These are phyloP conservation scores for Porites lutea DNA, from an alignment of 64 coral and sea anemone species.

Conservation along the genomic window DNA sequence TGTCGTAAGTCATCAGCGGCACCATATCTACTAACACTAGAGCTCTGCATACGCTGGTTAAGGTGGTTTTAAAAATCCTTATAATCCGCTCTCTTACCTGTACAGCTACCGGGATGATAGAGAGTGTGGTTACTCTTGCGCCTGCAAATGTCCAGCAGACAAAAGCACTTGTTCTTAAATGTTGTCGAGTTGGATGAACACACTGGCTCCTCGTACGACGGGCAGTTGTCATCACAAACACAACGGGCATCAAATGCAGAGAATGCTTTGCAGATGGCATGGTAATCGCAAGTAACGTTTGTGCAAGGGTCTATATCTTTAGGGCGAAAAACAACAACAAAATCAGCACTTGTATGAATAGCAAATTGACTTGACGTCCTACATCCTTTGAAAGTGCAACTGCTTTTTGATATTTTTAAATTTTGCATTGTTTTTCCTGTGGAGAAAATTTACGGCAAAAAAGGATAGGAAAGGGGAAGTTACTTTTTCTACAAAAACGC, in stretches of 20 bases:
- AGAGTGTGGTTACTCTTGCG: slow-evolving; percentile 58
- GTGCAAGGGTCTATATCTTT: slow-evolving; percentile 80
- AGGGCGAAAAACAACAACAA: not conserved
- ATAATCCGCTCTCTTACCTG: not conserved
- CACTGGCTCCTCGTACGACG: slow-evolving; percentile 63
- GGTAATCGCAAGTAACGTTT: slow-evolving; percentile 60
- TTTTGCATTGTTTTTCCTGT: too few species aligned
- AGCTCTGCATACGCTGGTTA: too few species aligned
- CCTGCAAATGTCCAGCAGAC: slow-evolving; percentile 38
- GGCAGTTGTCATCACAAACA: slow-evolving; percentile 67
- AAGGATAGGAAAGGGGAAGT: too few species aligned
- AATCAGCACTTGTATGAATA: not conserved
- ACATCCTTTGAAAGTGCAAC: too few species aligned
- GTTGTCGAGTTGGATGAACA: slow-evolving; percentile 72
- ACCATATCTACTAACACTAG: too few species aligned
- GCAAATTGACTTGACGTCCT: too few species aligned
- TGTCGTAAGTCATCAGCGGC: too few species aligned
- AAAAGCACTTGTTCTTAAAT: slow-evolving; percentile 70
- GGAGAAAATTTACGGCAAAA: too few species aligned
- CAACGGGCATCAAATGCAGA: slow-evolving; percentile 69
- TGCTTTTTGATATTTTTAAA: too few species aligned
- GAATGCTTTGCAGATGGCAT: slow-evolving; percentile 64
- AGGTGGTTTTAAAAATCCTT: too few species aligned
- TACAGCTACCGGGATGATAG: slow-evolving; percentile 73
- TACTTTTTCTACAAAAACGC: too few species aligned